Conservation (phyloP, 2,113 vertebrate genomes). For the Planiliza haematocheilus region DNA sequence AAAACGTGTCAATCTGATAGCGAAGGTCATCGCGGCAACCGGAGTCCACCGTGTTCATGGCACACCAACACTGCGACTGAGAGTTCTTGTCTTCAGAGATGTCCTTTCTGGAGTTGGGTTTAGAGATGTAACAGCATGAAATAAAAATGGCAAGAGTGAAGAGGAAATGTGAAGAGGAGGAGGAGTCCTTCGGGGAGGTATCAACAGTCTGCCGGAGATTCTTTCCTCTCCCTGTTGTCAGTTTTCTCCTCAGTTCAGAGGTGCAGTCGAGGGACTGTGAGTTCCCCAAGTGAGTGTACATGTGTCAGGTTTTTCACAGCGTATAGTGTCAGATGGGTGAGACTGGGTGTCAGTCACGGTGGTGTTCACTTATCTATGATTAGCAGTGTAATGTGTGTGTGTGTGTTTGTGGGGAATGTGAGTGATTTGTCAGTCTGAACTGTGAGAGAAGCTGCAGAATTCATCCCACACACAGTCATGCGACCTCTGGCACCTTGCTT, state of each 20-base stretch:
- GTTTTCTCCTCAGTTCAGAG: constrained; percentile 27
- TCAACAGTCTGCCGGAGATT: neutral
- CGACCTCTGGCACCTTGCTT: neutral
- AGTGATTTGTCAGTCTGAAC: constrained; percentile 9
- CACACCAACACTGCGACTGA: too few relatives aligned
- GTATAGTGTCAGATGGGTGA: constrained; percentile 16
- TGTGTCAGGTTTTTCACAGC: constrained; percentile 40
- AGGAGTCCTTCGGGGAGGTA: constrained; percentile 7
- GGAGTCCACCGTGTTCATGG: neutral
- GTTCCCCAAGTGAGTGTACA: neutral
- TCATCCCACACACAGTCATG: neutral
- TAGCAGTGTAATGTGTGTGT: constrained; percentile 29
- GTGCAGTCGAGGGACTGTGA: constrained; percentile 3
- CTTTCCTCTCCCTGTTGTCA: constrained; percentile 24
- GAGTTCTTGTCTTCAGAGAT: neutral
- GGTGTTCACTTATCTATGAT: constrained; percentile 35
- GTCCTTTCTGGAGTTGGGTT: neutral
- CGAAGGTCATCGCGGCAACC: constrained; percentile 12
- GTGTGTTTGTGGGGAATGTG: constrained; percentile 24
- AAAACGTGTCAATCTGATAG: neutral
- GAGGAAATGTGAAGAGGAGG: constrained; percentile 13
- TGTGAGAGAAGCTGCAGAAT: constrained; percentile 9
- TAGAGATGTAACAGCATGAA: neutral
- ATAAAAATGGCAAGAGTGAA: constrained; percentile 2
- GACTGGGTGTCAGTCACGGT: constrained; percentile 60